Conservation (phyloP, 2,888 invertebrate genomes). For the Perithous albicinctus region DNA sequence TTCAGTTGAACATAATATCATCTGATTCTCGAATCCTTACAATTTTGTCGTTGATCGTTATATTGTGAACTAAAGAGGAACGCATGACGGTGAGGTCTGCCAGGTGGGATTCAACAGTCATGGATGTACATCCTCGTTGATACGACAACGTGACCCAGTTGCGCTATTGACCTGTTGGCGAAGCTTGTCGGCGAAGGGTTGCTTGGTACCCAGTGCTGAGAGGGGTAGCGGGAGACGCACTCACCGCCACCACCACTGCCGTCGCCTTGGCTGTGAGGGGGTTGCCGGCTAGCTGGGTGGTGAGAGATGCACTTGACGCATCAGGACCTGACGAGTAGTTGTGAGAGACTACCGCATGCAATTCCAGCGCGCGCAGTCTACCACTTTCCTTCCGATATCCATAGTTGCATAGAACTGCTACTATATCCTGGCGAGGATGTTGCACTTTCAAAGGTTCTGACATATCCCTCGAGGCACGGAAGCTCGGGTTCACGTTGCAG, state of each 20-base stretch:
- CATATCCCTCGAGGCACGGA: conserved; percentile 26
- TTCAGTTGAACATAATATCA: background rate
- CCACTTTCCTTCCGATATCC: conserved; percentile 62
- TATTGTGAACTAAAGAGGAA: background rate
- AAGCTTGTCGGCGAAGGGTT: conserved; percentile 73
- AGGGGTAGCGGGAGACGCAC: conserved; percentile 12
- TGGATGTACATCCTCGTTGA: conserved; percentile 38
- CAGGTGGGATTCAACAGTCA: background rate
- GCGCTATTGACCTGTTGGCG: conserved; percentile 79
- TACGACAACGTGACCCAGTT: conserved; percentile 79
- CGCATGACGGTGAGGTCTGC: background rate
- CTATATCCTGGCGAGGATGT: conserved; percentile 48
- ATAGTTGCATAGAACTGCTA: conserved; percentile 7
- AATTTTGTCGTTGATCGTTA: conserved; percentile 5
- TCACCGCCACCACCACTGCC: background rate
- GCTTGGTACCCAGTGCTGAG: conserved; percentile 72
- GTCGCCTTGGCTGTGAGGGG: conserved; percentile 29
- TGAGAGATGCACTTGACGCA: conserved; percentile 79
- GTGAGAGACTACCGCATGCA: conserved; percentile 78
- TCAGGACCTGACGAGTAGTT: conserved; percentile 73
- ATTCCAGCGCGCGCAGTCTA: conserved; percentile 79
- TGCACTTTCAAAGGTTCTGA: conserved; percentile 62
- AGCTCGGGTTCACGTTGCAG: conserved; percentile 7
- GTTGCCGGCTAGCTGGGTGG: conserved; percentile 62
- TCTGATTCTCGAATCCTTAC: background rate